Conservation (phyloP, 1,140 invertebrate genomes). For the Drosophila grimshawi region DNA sequence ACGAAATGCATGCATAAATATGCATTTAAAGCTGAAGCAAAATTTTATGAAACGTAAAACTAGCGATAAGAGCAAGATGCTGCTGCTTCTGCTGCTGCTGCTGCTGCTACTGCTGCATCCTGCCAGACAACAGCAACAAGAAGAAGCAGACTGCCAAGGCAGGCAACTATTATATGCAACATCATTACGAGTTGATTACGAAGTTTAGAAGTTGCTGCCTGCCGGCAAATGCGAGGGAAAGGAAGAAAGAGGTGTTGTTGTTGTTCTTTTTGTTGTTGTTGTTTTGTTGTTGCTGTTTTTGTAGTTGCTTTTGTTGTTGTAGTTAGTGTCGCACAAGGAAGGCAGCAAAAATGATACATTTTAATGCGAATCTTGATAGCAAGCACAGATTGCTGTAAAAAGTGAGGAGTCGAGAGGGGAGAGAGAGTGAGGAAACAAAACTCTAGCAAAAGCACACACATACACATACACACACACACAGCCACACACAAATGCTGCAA, state of each 20-base stretch:
- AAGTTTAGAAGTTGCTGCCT: constrained; percentile 70
- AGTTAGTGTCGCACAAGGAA: constrained; percentile 46
- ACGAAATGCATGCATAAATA: constrained; percentile 39
- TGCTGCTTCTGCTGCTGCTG: constrained; percentile 14
- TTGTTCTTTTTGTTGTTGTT: constrained; percentile 13
- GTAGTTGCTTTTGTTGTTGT: constrained; percentile 33
- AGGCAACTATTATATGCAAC: constrained; percentile 73
- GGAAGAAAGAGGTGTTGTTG: constrained; percentile 4
- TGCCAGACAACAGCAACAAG: constrained; percentile 36
- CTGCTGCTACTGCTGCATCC: constrained; percentile 29
- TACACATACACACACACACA: constrained; percentile 46
- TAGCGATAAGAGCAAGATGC: constrained; percentile 64
- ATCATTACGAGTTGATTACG: constrained; percentile 82
- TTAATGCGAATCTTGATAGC: constrained; percentile 84
- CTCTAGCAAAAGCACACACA: constrained; percentile 43
- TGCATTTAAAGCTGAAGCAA: constrained; percentile 58
- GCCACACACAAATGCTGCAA: constrained; percentile 49
- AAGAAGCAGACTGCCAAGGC: constrained; percentile 47
- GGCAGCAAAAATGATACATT: constrained; percentile 84
- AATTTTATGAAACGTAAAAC: constrained; percentile 84
- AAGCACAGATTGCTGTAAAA: constrained; percentile 77
- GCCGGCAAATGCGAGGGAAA: constrained; percentile 28
- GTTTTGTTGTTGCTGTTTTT: constrained; percentile 23
- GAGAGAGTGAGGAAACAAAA: constrained; percentile 62
- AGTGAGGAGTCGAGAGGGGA: constrained; percentile 1